Evolutionary conservation across 2,797 vertebrate species (phyloP).

Genomic region (Danio choprae): DNA sequence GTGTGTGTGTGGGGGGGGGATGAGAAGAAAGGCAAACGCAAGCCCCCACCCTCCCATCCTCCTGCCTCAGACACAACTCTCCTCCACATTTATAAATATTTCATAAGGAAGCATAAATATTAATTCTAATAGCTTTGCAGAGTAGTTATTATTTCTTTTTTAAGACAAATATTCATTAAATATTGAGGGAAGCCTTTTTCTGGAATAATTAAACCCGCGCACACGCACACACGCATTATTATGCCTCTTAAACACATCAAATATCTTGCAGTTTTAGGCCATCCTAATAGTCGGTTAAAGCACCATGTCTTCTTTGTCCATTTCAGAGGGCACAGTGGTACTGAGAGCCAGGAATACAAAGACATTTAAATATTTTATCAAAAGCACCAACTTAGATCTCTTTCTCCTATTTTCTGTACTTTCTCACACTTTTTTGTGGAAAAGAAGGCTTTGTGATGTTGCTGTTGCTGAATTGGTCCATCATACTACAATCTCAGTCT

Average conservation of each 20-base stretch:
- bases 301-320: constrained; percentile 54
- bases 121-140: constrained; percentile 94
- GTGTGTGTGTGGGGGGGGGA: constrained; percentile 8
- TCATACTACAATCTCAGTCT: constrained; percentile 2
- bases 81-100: constrained; percentile 85
- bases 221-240: constrained; percentile 40
- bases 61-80: constrained; percentile 58
- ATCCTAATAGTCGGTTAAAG: constrained; percentile 48
- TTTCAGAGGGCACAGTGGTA: constrained; percentile 54
- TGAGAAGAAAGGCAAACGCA: constrained; percentile 51
- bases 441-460: neutral
- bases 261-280: constrained; percentile 5
- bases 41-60: constrained; percentile 51
- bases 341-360: constrained; percentile 57
- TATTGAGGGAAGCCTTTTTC: constrained; percentile 84
- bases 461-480: constrained; percentile 11
- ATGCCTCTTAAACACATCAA: constrained; percentile 52
- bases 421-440: constrained; percentile 25
- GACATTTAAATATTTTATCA: constrained; percentile 66
- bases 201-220: constrained; percentile 58
- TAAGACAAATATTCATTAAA: constrained; percentile 94
- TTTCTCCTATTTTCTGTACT: constrained; percentile 14
- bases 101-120: constrained; percentile 91
- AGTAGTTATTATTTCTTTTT: constrained; percentile 91
- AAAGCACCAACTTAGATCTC: constrained; percentile 55